Percentiles rank a stretch among this genome's conserved stretches.
phyloP scores from a whole-genome alignment of 2,113 vertebrate genomes.

The Fregetta grallaria region DNA sequence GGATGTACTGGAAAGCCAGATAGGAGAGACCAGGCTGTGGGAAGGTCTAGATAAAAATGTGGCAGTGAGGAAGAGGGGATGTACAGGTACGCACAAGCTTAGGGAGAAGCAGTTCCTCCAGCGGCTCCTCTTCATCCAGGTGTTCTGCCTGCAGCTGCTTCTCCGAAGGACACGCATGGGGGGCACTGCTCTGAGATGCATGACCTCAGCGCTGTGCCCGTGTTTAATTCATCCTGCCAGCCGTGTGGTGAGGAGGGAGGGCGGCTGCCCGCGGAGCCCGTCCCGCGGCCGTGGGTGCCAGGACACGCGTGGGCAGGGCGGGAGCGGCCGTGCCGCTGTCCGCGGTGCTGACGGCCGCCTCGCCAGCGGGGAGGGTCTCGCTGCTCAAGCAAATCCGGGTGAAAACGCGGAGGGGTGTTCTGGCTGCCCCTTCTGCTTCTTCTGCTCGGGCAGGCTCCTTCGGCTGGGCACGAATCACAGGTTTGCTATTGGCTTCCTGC shows the following conservation, averaged over 20 bases:
- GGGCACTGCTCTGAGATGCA: neutral
- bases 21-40: neutral
- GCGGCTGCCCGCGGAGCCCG: neutral
- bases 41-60: neutral
- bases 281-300: neutral
- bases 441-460: neutral
- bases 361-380: no score
- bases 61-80: neutral
- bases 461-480: neutral
- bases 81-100: neutral
- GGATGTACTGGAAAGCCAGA: neutral
- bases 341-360: neutral
- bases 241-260: accelerated
- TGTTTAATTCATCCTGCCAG: accelerated
- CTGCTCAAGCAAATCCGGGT: accelerated
- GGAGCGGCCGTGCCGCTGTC: neutral
- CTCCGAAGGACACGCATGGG: accelerated
- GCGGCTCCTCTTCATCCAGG: accelerated
- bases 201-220: no score
- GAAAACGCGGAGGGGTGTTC: neutral
- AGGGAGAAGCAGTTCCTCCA: neutral
- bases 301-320: neutral
- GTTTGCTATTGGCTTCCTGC: neutral
- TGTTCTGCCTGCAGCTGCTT: neutral
- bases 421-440: neutral